Evolutionary conservation across 2,797 vertebrate genomes (phyloP).

Genomic region (Hephaestus fuliginosus): DNA sequence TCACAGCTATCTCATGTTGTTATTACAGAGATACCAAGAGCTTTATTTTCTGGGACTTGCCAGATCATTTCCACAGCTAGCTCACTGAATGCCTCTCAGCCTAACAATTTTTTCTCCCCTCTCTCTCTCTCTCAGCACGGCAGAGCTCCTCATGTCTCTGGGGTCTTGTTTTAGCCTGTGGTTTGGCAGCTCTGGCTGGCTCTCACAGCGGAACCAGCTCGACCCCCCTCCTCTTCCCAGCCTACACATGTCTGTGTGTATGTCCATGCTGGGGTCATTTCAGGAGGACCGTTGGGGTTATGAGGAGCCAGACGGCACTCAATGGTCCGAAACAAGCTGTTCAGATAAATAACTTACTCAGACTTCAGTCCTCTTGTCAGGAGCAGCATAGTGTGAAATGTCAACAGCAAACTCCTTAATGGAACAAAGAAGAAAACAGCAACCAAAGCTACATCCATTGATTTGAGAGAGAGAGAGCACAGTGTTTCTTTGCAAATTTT

Average conservation of each 20-base stretch:
- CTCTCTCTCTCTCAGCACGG: slow-evolving; percentile 43
- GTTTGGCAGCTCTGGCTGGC: slow-evolving; percentile 74
- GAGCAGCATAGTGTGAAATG: slow-evolving; percentile 70
- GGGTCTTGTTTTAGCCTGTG: slow-evolving; percentile 77
- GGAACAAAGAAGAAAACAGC: slow-evolving; percentile 53
- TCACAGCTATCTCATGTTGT: slow-evolving; percentile 60
- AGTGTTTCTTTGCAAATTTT: slow-evolving; percentile 59
- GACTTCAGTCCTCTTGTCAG: slow-evolving; percentile 65
- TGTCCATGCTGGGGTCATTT: slow-evolving; percentile 73
- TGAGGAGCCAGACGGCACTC: slow-evolving; percentile 69
- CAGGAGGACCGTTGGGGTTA: slow-evolving; percentile 61
- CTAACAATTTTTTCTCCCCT: slow-evolving; percentile 53
- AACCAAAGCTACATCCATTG: slow-evolving; percentile 60
- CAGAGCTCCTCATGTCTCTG: slow-evolving; percentile 66
- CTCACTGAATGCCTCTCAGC: slow-evolving; percentile 48
- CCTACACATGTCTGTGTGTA: slow-evolving; percentile 66
- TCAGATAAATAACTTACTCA: slow-evolving; percentile 73
- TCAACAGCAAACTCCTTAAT: slow-evolving; percentile 69
- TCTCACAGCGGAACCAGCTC: slow-evolving; percentile 51
- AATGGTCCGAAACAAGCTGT: slow-evolving; percentile 72
- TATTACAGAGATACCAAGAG: slow-evolving; percentile 60
- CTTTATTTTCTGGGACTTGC: slow-evolving; percentile 58
- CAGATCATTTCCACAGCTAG: slow-evolving; percentile 62
- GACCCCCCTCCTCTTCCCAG: slow-evolving; percentile 30
- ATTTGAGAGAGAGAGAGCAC: slow-evolving; percentile 43